Evolutionary conservation across 2,888 invertebrate species (phyloP), one percentile per base, ranked within the genome.

Genomic region (Cheilosia pagana): DNA sequence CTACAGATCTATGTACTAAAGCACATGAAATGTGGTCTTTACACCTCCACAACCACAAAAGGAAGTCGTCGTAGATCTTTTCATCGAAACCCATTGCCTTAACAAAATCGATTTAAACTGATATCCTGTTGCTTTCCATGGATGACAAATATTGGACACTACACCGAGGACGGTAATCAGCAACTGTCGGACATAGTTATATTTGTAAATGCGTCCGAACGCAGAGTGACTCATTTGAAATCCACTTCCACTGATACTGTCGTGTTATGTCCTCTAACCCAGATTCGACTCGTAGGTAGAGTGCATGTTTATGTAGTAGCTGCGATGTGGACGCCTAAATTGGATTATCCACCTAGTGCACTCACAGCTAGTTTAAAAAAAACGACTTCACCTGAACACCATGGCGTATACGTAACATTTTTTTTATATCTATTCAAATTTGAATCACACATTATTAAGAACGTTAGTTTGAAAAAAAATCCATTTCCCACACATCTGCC

Each of bases 381-480:
- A 39, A 62, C 21, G 7, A 52, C 25, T 21, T 16, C 39, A 67
- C 19, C n/a, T 6, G 31, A 19, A 60, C 77, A 71, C 82, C 59
- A 23, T 43, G 67, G 72, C 82, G 82, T 82, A 82, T 82, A 78
- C 45, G 77, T 62, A 74, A 57, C 53, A 52, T 75, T 68, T 70
- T 65, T 60, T 8, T 39, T 19, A 41, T 35, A 70, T 52, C 45
- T 55, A 52, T 39, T 35, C 16, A 43, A 31, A 41, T 23, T 1
- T 41, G 19, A 41, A 43, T 65, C 28, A 14, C 65, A 52, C 48
- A 25, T 50, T 39, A 65, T 71, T 52, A 31, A 43, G 41, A 59
- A 57, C 70, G 50, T n/a, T 45, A 53, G 41, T 19, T 28, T 31
- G 23, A 45, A 41, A 16, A 59, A 60, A 50, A 70, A 70, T 68